Conservation (phyloP, 2,888 invertebrate species). For the Meteorus colon region DNA sequence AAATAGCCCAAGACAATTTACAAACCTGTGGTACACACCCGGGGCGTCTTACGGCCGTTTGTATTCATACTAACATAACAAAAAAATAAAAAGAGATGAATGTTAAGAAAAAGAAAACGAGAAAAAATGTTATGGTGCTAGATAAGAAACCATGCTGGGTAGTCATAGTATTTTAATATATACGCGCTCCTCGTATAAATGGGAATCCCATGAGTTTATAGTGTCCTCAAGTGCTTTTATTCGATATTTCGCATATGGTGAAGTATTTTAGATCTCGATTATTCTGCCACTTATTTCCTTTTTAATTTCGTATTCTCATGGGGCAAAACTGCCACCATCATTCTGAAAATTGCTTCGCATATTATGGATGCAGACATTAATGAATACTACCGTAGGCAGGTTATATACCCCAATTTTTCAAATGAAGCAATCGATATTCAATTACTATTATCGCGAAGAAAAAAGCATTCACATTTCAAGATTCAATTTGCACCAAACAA, state of each 20-base stretch:
- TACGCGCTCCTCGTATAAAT: slow-evolving; percentile 55
- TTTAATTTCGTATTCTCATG: neutral
- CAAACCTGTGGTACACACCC: neutral
- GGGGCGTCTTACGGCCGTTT: neutral
- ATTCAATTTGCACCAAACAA: slow-evolving; percentile 14
- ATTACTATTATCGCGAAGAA: neutral
- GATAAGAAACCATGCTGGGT: slow-evolving; percentile 6
- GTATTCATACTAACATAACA: neutral
- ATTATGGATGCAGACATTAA: too few species aligned
- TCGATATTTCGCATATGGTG: slow-evolving; percentile 57
- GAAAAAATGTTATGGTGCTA: neutral
- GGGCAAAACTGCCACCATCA: neutral
- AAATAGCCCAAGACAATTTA: neutral
- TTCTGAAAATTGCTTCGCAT: neutral
- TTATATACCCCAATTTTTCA: neutral
- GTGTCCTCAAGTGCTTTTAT: slow-evolving; percentile 61
- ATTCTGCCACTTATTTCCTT: neutral
- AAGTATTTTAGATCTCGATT: slow-evolving; percentile 47
- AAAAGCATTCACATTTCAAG: neutral
- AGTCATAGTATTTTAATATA: neutral
- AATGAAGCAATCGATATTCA: slow-evolving; percentile 7
- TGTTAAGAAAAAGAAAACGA: neutral
- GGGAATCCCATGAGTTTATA: slow-evolving; percentile 67
- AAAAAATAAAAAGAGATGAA: neutral
- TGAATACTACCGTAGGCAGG: too few species aligned